Evolutionary conservation across 2,888 invertebrate genomes (phyloP).

Genomic region (Chrysodeixis includens): DNA sequence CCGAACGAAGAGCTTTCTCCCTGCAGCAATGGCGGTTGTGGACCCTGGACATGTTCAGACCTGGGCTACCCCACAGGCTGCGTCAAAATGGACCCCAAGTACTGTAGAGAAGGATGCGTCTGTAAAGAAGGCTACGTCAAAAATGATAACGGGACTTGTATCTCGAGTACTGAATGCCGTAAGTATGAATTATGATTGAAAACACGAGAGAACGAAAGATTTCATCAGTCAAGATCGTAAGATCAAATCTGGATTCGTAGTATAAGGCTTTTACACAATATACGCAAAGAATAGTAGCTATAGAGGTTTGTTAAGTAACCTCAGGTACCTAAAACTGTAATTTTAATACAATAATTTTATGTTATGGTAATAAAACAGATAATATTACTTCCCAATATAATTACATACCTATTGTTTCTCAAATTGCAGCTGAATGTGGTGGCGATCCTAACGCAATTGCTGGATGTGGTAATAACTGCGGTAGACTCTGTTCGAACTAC

Average conservation of each 20-base stretch:
- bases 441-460: slow-evolving; percentile 59
- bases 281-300: no score
- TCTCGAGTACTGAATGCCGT: slow-evolving; percentile 60
- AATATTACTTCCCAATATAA: no score
- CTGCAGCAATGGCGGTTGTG: slow-evolving; percentile 56
- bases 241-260: no score
- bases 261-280: no score
- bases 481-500: slow-evolving; percentile 51
- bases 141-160: slow-evolving; percentile 54
- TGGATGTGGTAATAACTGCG: slow-evolving; percentile 63
- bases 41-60: slow-evolving; percentile 63
- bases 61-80: slow-evolving; percentile 52
- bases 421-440: slow-evolving; percentile 49
- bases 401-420: background rate
- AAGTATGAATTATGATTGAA: slow-evolving; percentile 38
- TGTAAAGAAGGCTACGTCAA: slow-evolving; percentile 56
- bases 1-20: slow-evolving; percentile 33
- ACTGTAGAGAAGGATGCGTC: slow-evolving; percentile 48
- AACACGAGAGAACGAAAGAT: no score
- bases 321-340: no score
- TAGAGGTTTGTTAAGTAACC: no score
- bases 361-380: no score
- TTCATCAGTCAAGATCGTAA: no score
- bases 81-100: slow-evolving; percentile 43
- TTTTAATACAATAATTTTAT: no score